These are phyloP conservation scores for Platyscapa corneri DNA, from an alignment of 1,140 invertebrate species.

Conservation along the genomic window DNA sequence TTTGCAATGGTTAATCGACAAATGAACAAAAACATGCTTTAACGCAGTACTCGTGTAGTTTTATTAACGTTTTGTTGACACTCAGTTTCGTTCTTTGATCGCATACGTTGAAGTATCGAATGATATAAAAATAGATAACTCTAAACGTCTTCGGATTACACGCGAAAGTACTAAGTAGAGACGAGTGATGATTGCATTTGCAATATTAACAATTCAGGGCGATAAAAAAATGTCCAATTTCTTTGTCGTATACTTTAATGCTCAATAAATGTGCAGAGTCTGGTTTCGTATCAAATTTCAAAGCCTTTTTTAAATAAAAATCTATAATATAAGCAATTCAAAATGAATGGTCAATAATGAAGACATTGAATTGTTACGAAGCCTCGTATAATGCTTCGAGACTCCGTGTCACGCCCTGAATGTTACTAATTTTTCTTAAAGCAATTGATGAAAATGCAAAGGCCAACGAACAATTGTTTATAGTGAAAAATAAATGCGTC, in stretches of 20 bases:
- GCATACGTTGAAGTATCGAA: too few species aligned
- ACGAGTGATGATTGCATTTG: not conserved
- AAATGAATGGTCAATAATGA: too few species aligned
- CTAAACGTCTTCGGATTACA: not conserved
- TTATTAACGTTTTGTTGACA: too few species aligned
- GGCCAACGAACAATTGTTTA: not conserved
- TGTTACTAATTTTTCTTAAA: conserved; percentile 16
- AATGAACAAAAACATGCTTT: too few species aligned
- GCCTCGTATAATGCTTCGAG: not conserved
- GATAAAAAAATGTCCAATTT: not conserved
- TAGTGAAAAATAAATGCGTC: too few species aligned
- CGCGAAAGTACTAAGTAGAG: not conserved
- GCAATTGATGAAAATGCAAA: not conserved
- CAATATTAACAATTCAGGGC: not conserved
- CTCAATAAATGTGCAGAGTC: not conserved
- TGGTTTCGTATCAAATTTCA: not conserved
- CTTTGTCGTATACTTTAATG: not conserved
- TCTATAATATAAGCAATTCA: not conserved
- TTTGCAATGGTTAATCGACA: too few species aligned
- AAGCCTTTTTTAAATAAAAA: not conserved
- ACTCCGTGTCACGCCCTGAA: not conserved
- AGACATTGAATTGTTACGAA: too few species aligned
- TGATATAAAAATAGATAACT: too few species aligned
- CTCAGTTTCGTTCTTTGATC: too few species aligned
- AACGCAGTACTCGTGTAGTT: too few species aligned